Evolutionary conservation across 1,140 invertebrate species (phyloP), one percentile per base, ranked within the genome.

Genomic region (Scaptomyza graminum): DNA sequence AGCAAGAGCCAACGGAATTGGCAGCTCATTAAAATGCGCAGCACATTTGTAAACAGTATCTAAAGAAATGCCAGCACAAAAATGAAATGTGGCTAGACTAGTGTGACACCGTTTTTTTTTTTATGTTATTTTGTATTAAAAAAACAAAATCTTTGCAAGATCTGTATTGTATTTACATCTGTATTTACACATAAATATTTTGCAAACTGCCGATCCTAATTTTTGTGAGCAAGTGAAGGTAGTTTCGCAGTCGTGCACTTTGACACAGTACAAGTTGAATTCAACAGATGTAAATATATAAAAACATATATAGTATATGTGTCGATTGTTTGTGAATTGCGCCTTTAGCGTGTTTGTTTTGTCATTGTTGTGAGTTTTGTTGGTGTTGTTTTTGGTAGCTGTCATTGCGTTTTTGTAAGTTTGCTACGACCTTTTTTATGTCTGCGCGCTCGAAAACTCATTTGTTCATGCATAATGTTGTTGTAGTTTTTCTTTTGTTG

Each of bases 351-450:
- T 43, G 51, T 64, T 55, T 47, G 50, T 59, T 46, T 52, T 47
- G 12, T 22, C 34, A 47, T 60, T 60, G 41, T 12, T 60, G 34
- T 47, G 61, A 22, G 2, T 22, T 22, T 46, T 64, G 39, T 31
- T 43, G 39, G 11, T 43, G 18, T 28, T 18, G 52, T 60, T 54
- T 34, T 22, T 34, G 7, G 50, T 55, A 55, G 59, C 67, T 70
- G 67, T 65, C 67, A 65, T 70, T 72, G 69, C 69, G 69, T 72
- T 72, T 72, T 72, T 72, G 62, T 72, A 55, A 72, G 39, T 67
- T 72, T 72, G 63, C 63, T 55, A 72, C 77, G 80, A 85, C 81
- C 76, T 84, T 84, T 84, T 81, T 83, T 72, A 16, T 59, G 56
- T 47, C 57, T 68, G 47, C 50, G 74, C 50, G 63, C 64, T 76